phyloP scores from a whole-genome alignment of 1,140 invertebrate genomes.

The Plutomurus gul region DNA sequence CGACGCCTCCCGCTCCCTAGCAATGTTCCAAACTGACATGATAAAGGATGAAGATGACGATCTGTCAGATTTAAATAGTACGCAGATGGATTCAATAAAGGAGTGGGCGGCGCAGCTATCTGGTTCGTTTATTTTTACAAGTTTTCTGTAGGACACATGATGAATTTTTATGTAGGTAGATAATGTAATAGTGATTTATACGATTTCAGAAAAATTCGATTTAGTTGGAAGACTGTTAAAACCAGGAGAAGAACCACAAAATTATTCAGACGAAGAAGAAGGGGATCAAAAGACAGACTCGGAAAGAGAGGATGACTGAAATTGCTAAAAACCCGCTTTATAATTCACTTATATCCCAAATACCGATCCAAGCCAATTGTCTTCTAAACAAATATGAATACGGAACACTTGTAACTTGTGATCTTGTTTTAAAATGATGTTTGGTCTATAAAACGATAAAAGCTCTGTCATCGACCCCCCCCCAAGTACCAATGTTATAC shows the following conservation, averaged over 20 bases:
- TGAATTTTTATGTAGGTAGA: background rate
- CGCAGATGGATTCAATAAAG: constrained; percentile 81
- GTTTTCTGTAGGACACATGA: background rate
- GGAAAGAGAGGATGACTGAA: background rate
- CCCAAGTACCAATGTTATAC: background rate
- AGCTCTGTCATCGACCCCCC: background rate
- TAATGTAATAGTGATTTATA: constrained; percentile 21
- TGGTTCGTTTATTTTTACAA: constrained; percentile 63
- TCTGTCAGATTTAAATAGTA: constrained; percentile 84
- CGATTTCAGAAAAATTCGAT: constrained; percentile 87
- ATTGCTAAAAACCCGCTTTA: background rate
- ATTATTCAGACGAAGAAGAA: constrained; percentile 90
- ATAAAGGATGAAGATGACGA: constrained; percentile 91
- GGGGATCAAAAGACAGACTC: constrained; percentile 57
- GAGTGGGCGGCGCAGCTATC: constrained; percentile 98
- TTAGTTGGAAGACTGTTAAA: constrained; percentile 88
- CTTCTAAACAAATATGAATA: background rate
- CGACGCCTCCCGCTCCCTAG: constrained; percentile 92
- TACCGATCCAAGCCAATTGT: constrained; percentile 25
- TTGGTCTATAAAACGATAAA: background rate
- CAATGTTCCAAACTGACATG: constrained; percentile 85
- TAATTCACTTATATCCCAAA: background rate
- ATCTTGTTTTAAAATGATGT: background rate
- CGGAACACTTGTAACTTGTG: background rate
- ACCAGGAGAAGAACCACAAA: constrained; percentile 85